Percentiles rank a stretch among this genome's conserved stretches.
These are phyloP conservation scores for Hylomyscus alleni DNA, from an alignment of 2,797 vertebrate species.

Conservation along the genomic window DNA sequence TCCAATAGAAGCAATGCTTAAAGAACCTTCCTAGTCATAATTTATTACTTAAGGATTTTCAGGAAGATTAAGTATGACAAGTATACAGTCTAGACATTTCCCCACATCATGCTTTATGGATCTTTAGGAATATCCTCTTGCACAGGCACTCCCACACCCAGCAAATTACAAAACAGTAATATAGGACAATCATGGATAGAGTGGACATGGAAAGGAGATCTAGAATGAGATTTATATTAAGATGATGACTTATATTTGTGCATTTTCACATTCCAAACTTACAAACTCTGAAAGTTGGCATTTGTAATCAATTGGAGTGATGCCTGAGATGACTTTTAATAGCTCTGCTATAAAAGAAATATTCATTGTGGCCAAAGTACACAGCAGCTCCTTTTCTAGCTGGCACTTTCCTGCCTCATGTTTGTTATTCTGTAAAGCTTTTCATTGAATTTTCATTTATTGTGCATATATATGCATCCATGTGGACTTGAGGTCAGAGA, in stretches of 20 bases:
- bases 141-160: not conserved
- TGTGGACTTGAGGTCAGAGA: not conserved
- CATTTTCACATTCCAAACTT: not conserved
- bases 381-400: not conserved
- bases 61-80: conserved; percentile 44
- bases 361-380: not conserved
- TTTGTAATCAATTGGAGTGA: not conserved
- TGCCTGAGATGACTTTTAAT: not conserved
- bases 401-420: not conserved
- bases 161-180: not conserved
- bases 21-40: not conserved
- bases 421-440: not conserved
- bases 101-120: not conserved
- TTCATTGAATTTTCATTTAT: not conserved
- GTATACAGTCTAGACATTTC: conserved; percentile 35
- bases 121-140: not conserved
- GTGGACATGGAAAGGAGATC: not conserved
- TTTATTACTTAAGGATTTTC: conserved; percentile 77
- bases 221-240: not conserved
- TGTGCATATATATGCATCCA: not conserved
- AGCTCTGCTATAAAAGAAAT: not conserved
- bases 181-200: not conserved
- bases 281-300: not conserved
- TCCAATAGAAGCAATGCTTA: conserved; percentile 71
- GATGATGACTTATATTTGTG: not conserved